A percentile compares a stretch with the other conserved stretches of the same genome.
Evolutionary conservation across 35 echinoderm and acorn worm species (phyloP).

Genomic region (Amphiura filiformis): DNA sequence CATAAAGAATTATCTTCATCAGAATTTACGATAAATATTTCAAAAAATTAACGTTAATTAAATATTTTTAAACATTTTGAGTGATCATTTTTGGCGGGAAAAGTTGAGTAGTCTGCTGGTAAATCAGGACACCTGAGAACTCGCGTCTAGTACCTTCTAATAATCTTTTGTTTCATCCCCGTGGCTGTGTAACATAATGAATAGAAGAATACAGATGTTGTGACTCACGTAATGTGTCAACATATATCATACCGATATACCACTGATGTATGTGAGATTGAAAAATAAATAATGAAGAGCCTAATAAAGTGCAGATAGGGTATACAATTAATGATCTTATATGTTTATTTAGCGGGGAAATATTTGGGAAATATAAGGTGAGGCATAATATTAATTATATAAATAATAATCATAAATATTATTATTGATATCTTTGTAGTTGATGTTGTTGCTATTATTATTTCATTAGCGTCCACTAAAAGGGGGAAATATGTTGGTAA

Average conservation of each 20-base stretch:
- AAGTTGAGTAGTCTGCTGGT: neutral
- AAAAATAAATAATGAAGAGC: no score
- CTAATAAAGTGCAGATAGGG: no score
- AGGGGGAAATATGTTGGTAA: no score
- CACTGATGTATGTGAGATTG: neutral
- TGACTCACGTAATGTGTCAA: neutral
- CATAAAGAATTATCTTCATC: neutral
- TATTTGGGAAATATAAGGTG: no score
- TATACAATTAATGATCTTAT: no score
- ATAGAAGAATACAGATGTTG: neutral
- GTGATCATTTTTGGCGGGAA: neutral
- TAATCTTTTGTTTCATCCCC: conserved; percentile 8
- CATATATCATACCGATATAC: neutral
- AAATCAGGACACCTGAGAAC: conserved; percentile 8
- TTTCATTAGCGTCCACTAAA: no score
- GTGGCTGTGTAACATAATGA: neutral
- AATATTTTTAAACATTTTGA: neutral
- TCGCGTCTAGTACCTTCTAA: conserved; percentile 4
- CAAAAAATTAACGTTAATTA: neutral
- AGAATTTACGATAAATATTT: neutral
- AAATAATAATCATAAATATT: no score
- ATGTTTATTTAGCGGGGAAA: no score
- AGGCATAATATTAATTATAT: no score
- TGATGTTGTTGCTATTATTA: no score
- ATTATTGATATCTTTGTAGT: no score